Conservation (phyloP, 2,113 vertebrate genomes). For the Philantomba maxwellii region DNA sequence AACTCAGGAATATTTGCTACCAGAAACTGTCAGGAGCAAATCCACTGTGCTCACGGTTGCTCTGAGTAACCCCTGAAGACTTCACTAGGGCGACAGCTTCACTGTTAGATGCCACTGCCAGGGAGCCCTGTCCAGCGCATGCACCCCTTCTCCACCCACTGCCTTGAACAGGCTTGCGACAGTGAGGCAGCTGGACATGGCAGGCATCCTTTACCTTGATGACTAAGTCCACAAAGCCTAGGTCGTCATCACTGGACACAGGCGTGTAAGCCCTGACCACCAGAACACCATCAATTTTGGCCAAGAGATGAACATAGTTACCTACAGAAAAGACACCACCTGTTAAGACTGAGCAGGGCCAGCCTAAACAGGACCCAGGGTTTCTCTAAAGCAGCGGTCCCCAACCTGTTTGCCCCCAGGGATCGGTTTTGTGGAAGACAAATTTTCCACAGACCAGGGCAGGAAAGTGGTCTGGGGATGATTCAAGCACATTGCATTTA, state of each 20-base stretch:
- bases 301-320: constrained; percentile 92
- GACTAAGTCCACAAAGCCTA: constrained; percentile 89
- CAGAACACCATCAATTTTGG: constrained; percentile 85
- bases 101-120: not conserved
- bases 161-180: not conserved
- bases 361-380: not conserved
- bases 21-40: not conserved
- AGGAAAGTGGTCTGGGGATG: not conserved
- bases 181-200: not conserved
- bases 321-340: constrained; percentile 75
- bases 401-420: not conserved
- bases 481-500: not conserved
- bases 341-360: not conserved
- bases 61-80: not conserved
- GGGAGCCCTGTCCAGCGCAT: not conserved
- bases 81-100: not conserved
- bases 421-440: not conserved
- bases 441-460: not conserved
- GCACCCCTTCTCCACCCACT: not conserved
- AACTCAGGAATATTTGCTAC: not conserved
- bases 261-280: constrained; percentile 93
- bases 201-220: constrained; percentile 84
- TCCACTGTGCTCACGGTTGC: not conserved
- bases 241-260: constrained; percentile 89
- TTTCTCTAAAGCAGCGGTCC: not conserved